Base-by-base conservation (phyloP, 2,113 vertebrate genomes). In the Otolemur garnettii region DNA sequence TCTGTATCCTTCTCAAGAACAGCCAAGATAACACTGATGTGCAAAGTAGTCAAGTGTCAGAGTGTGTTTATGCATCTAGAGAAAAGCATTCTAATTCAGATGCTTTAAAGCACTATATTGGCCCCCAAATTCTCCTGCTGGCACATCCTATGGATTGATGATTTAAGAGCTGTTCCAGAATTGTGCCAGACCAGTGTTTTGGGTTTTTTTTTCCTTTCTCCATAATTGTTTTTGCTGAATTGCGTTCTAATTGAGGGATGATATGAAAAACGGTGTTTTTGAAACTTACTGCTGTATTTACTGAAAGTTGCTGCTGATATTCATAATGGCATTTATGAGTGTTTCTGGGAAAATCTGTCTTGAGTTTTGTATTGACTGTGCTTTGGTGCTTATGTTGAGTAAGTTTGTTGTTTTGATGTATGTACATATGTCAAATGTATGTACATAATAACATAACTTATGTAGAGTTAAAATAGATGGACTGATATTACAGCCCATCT, bases 261-360 rank as follows among this genome's bases (percentile, higher is more conserved):
- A 42, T 92, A 69, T 21, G 84, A 89, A 83, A 93, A 81, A 81
- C 55, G 71, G 5, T 95, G 83, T 68, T 95, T 78, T 95, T 88
- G 14, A 78, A 60, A 33, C 24, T 75, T 59, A 81, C 28, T 68
- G 59, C 24, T 50, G 11, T 83, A 33, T 77, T 77, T 82, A 24
- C 17, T 83, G 14, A 5, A 88, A 84, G 53, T 71, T 55, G 33
- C 79, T 78, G 78, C 60, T n/a, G 30, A 42, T 53, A 57, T 30
- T 66, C 28, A 18, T 33, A 45, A 12, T 85, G 42, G 17, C 28
- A 71, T 85, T 95, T 85, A 35, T 86, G 77, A 80, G 14, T 59
- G 28, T 80, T 35, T 86, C 35, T 74, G 35, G 57, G 64, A 90
- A 66, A 88, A 90, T 12, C 7, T 87, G 24, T 87, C 55, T 88